Conservation (phyloP, 2,888 invertebrate genomes). For the Carterocephalus palaemon region DNA sequence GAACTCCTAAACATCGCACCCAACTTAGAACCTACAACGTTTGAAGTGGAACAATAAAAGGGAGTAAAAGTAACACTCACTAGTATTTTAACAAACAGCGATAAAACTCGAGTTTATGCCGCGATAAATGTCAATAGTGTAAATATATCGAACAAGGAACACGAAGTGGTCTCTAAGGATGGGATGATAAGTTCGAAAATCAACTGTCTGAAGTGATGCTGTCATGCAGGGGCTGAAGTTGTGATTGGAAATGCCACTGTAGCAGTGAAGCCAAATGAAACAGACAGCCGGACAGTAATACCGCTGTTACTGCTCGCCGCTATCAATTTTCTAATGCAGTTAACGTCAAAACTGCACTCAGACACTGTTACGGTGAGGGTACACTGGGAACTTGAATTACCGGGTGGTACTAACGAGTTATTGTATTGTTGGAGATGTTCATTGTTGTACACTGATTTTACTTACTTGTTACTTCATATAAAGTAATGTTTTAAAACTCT, state of each 20-base stretch:
- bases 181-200: constrained; percentile 6
- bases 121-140: constrained; percentile 41
- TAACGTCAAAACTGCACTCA: constrained; percentile 49
- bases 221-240: constrained; percentile 15
- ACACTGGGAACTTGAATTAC: constrained; percentile 29
- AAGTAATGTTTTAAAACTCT: no score
- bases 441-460: no score
- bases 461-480: no score
- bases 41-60: constrained; percentile 24
- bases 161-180: constrained; percentile 1
- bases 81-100: constrained; percentile 23
- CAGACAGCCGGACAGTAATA: constrained; percentile 41
- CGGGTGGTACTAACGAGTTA: no score
- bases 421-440: not conserved
- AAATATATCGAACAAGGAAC: constrained; percentile 6
- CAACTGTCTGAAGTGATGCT: not conserved
- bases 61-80: constrained; percentile 21
- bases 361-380: constrained; percentile 30
- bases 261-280: no score
- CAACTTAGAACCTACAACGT: constrained; percentile 6
- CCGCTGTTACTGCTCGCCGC: constrained; percentile 45
- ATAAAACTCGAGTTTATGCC: constrained; percentile 20
- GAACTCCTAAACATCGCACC: no score
- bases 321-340: constrained; percentile 57
- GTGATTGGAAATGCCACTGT: constrained; percentile 37